phyloP scores from a whole-genome alignment of 2,113 vertebrate species.

The Trogon surrucura region DNA sequence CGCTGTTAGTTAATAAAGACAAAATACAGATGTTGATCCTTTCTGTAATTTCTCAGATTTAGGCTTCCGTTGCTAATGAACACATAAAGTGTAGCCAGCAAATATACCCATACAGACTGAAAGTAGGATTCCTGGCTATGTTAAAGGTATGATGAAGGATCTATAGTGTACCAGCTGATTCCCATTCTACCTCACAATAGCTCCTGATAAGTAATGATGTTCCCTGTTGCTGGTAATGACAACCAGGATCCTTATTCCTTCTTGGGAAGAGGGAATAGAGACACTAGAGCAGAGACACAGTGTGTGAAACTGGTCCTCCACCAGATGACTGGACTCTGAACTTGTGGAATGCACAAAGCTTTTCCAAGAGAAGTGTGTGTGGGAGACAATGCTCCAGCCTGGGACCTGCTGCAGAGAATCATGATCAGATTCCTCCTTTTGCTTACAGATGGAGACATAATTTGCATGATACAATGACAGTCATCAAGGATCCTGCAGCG shows the following conservation, averaged over 20 bases:
- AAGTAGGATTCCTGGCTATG: background rate
- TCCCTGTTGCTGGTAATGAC: background rate
- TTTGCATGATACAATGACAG: background rate
- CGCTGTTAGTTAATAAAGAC: background rate
- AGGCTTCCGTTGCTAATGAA: background rate
- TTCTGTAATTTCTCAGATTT: background rate
- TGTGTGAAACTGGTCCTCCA: accelerated
- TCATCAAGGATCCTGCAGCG: too few species aligned
- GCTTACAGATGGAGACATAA: accelerated
- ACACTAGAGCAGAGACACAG: background rate
- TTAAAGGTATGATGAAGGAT: background rate
- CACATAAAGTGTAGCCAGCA: background rate
- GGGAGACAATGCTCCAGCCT: background rate
- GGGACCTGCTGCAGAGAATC: background rate
- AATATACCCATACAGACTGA: background rate
- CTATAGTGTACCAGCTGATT: background rate
- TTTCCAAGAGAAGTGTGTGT: background rate
- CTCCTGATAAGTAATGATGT: accelerated
- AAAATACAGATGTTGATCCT: background rate
- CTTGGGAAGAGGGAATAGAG: background rate
- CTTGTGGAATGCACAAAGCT: accelerated
- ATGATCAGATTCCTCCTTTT: background rate
- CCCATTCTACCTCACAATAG: background rate
- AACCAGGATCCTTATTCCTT: background rate
- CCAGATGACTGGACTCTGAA: background rate